Conservation (phyloP, 2,113 vertebrate species). For the Sphyrna mokarran region DNA sequence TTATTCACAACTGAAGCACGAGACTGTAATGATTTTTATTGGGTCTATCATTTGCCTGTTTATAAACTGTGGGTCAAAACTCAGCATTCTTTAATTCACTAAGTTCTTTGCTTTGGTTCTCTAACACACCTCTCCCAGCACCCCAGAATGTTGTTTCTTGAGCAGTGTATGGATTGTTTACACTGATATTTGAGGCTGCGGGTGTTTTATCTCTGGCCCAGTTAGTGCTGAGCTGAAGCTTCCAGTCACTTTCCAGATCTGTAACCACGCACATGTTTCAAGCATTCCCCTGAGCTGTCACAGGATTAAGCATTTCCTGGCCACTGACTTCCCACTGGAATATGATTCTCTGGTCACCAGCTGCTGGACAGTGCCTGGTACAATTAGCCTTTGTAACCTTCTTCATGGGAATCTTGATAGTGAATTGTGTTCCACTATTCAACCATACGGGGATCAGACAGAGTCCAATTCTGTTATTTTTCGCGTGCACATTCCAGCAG, state of each 20-base stretch:
- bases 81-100: not conserved
- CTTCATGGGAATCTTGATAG: not conserved
- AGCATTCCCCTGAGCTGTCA: not conserved
- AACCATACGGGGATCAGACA: not conserved
- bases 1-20: not conserved
- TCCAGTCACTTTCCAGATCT: not conserved
- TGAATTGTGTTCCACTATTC: not conserved
- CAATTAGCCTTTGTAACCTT: not conserved
- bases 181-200: not conserved
- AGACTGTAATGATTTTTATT: not conserved
- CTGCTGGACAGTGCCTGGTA: not conserved
- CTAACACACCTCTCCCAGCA: not conserved
- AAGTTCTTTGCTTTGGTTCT: not conserved
- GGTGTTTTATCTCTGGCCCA: not conserved
- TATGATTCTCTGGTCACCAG: not conserved
- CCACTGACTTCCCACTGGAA: not conserved
- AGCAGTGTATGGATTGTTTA: no score
- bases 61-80: not conserved
- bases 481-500: not conserved
- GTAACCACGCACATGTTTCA: not conserved
- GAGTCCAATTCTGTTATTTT: not conserved
- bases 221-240: not conserved
- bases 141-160: not conserved
- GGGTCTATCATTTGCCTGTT: not conserved
- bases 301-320: not conserved